Conservation (phyloP, 2,888 invertebrate genomes). For the Stictocephala bisonia region DNA sequence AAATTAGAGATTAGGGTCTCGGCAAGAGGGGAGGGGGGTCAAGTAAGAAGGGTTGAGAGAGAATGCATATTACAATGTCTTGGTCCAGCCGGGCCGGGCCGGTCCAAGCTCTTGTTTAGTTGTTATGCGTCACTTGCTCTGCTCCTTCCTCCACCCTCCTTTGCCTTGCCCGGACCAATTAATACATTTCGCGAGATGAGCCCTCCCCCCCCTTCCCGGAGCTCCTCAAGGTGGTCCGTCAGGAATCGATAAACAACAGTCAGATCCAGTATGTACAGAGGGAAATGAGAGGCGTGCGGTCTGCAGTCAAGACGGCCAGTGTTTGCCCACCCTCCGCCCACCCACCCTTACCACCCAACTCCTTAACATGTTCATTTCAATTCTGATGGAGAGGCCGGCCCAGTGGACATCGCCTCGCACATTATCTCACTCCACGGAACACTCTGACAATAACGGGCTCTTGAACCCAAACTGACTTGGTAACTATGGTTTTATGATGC, state of each 20-base stretch:
- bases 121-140: slow-evolving; percentile 52
- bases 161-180: slow-evolving; percentile 55
- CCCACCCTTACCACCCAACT: background rate
- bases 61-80: slow-evolving; percentile 54
- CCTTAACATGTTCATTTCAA: slow-evolving; percentile 48
- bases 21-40: slow-evolving; percentile 16
- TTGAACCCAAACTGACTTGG: no score
- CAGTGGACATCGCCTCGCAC: no score
- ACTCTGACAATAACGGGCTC: no score
- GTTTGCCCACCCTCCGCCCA: slow-evolving; percentile 41
- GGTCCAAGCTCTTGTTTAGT: slow-evolving; percentile 58
- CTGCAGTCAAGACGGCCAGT: slow-evolving; percentile 46
- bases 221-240: slow-evolving; percentile 56
- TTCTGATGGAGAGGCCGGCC: slow-evolving; percentile 41
- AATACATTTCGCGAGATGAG: slow-evolving; percentile 57
- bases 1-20: slow-evolving; percentile 45
- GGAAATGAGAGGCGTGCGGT: slow-evolving; percentile 50
- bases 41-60: slow-evolving; percentile 42
- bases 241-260: slow-evolving; percentile 56
- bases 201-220: slow-evolving; percentile 44
- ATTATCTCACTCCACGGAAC: no score
- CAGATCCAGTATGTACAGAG: slow-evolving; percentile 48
- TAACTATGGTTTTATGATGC: no score
- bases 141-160: slow-evolving; percentile 40
- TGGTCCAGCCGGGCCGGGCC: slow-evolving; percentile 50